Evolutionary conservation across 2,797 vertebrate species (phyloP).

Genomic region (Spondyliosoma cantharus): DNA sequence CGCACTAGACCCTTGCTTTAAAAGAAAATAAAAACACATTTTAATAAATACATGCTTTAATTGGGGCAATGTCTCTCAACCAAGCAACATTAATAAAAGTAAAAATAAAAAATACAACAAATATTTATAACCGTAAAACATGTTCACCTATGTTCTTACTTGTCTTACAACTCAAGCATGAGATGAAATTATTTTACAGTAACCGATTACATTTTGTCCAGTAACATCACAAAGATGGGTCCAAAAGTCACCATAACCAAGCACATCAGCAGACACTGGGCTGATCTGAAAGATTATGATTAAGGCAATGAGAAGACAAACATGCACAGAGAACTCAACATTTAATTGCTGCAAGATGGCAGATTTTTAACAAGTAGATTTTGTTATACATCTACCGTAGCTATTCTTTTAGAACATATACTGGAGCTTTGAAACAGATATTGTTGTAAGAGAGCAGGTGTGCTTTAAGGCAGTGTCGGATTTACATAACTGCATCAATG

Average conservation of each 20-base stretch:
- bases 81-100: neutral
- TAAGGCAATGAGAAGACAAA: neutral
- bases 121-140: neutral
- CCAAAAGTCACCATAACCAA: neutral
- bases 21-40: too few species aligned
- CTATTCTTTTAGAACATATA: neutral
- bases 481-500: neutral
- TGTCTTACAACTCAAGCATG: neutral
- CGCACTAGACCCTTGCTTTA: too few species aligned
- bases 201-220: neutral
- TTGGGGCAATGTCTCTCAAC: neutral
- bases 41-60: constrained; percentile 21
- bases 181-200: neutral
- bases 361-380: neutral
- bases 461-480: constrained; percentile 21
- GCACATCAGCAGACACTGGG: neutral
- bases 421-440: too few species aligned
- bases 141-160: neutral
- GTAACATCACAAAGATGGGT: neutral
- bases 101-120: constrained; percentile 1
- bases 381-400: neutral
- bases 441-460: neutral
- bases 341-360: neutral
- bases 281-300: neutral
- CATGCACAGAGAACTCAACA: neutral